A percentile compares a stretch with the other conserved stretches of the same genome.
Conservation (phyloP, 2,113 vertebrate species). For the Mohoua ochrocephala region DNA sequence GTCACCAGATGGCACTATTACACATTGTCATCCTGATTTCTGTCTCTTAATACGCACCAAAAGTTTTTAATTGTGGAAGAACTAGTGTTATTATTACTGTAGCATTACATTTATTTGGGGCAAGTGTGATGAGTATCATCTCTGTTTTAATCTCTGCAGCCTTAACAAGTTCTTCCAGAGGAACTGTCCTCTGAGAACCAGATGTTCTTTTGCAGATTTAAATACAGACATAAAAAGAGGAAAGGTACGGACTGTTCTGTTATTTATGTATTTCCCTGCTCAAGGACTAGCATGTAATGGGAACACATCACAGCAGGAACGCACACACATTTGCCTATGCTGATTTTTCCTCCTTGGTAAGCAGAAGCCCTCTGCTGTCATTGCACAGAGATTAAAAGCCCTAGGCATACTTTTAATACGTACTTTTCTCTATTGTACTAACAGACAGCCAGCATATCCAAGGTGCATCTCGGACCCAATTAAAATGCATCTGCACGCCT, state of each 20-base stretch:
- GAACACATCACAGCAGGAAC: slow-evolving; percentile 21
- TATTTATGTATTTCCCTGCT: background rate
- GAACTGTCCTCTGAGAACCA: background rate
- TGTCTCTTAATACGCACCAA: background rate
- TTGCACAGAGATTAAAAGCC: background rate
- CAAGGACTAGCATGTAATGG: background rate
- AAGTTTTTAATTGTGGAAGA: background rate
- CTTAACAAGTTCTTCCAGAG: background rate
- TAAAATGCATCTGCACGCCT: background rate
- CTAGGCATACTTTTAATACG: background rate
- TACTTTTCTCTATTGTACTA: background rate
- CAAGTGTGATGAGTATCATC: background rate
- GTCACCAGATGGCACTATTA: slow-evolving; percentile 57
- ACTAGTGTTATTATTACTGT: background rate
- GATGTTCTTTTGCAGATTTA: background rate
- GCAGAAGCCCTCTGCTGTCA: background rate
- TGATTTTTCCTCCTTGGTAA: background rate
- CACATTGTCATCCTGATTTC: background rate
- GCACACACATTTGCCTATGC: background rate
- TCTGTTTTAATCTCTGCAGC: background rate
- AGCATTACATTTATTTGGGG: background rate
- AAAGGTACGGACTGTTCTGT: background rate
- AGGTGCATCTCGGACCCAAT: background rate
- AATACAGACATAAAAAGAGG: background rate
- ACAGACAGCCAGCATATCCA: background rate